These are phyloP conservation scores for Penaeus vannamei DNA, from an alignment of 1,140 invertebrate genomes.

Conservation along the genomic window DNA sequence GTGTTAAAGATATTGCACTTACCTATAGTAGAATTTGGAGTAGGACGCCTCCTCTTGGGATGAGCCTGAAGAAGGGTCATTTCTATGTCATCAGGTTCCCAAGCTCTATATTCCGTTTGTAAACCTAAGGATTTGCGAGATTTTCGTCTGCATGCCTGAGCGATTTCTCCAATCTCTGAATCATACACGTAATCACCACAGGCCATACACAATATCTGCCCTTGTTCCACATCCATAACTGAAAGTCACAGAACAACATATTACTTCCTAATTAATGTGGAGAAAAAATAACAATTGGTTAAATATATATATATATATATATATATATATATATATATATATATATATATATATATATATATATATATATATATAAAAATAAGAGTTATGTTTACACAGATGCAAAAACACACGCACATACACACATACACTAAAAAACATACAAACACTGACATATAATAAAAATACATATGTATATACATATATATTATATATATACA, in stretches of 20 bases:
- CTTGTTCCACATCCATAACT: conserved; percentile 88
- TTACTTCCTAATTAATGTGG: no score
- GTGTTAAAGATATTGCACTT: conserved; percentile 50
- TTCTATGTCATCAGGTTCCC: conserved; percentile 85
- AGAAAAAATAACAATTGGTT: no score
- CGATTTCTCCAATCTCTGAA: conserved; percentile 77
- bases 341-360: no score
- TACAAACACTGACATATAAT: no score
- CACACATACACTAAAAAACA: no score
- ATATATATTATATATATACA: no score
- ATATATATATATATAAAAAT: no score
- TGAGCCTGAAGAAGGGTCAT: conserved; percentile 80
- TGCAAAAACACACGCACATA: no score
- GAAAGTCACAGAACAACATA: not conserved
- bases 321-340: no score
- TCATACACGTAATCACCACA: conserved; percentile 96
- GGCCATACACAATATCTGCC: conserved; percentile 90
- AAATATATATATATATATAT: no score
- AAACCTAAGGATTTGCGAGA: conserved; percentile 76
- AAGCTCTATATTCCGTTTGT: conserved; percentile 77
- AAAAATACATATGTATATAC: no score
- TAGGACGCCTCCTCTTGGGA: conserved; percentile 83
- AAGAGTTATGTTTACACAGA: no score
- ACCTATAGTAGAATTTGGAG: conserved; percentile 88
- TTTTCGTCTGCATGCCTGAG: conserved; percentile 71